phyloP scores from a whole-genome alignment of 2,113 vertebrate genomes.

The Steatornis caripensis region DNA sequence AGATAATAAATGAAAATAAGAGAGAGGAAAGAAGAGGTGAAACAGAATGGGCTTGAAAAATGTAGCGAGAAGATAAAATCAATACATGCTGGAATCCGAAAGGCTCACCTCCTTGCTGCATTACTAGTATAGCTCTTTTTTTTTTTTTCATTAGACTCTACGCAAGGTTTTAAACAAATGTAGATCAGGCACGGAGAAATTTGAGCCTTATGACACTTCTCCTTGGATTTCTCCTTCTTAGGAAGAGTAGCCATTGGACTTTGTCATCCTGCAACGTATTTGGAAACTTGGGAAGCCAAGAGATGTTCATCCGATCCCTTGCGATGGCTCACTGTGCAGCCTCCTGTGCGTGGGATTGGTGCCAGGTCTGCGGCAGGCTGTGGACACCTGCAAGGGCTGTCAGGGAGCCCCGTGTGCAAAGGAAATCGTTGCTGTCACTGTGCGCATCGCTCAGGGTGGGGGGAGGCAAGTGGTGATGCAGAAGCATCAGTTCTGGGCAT shows the following conservation, averaged over 20 bases:
- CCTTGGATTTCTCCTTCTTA: background rate
- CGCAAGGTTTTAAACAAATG: background rate
- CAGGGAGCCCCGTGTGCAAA: no score
- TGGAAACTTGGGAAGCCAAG: background rate
- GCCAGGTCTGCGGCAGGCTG: background rate
- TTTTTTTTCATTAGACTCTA: background rate
- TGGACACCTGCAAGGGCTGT: background rate
- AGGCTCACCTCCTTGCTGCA: background rate
- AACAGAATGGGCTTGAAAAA: background rate
- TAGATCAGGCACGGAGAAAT: background rate
- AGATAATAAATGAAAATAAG: background rate
- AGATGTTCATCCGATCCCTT: background rate
- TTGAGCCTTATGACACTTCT: background rate
- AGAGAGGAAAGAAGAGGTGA: background rate
- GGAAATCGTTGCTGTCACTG: rapidly evolving
- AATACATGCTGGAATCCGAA: background rate
- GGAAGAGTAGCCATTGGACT: background rate
- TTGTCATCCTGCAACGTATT: background rate
- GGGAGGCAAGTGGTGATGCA: background rate
- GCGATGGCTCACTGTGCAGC: background rate
- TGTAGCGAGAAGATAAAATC: background rate
- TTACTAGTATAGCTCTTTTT: background rate
- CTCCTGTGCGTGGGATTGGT: rapidly evolving
- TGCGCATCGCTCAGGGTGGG: rapidly evolving
- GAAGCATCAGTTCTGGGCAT: background rate